These are phyloP conservation scores for Hiodon alosoides DNA, from an alignment of 2,113 vertebrate species.

Conservation along the genomic window DNA sequence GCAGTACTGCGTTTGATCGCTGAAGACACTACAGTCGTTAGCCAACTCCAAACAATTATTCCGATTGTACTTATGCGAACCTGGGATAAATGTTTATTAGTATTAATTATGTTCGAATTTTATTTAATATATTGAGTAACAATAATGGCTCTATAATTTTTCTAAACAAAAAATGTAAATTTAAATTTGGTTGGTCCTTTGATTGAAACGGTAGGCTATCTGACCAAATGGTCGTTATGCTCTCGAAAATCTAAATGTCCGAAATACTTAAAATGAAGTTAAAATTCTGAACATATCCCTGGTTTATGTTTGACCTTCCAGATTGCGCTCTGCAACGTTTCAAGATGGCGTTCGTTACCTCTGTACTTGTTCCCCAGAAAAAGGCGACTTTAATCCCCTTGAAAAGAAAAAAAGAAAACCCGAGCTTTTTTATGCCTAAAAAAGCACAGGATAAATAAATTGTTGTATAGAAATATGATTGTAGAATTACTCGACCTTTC, in stretches of 20 bases:
- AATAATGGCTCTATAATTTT: constrained; percentile 18
- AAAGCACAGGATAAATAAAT: constrained; percentile 76
- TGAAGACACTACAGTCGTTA: constrained; percentile 4
- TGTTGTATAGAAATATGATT: constrained; percentile 74
- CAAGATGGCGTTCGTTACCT: constrained; percentile 74
- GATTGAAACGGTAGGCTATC: constrained; percentile 32
- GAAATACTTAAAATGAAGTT: constrained; percentile 35
- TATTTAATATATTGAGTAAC: constrained; percentile 14
- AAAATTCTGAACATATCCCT: constrained; percentile 49
- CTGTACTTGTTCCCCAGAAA: constrained; percentile 70
- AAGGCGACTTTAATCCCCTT: constrained; percentile 73
- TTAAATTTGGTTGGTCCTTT: constrained; percentile 21
- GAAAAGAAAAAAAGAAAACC: constrained; percentile 61
- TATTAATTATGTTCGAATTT: neutral
- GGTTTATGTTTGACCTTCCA: constrained; percentile 60
- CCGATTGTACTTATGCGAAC: constrained; percentile 21
- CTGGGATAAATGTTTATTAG: constrained; percentile 18
- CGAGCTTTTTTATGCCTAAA: constrained; percentile 61
- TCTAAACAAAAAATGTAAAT: constrained; percentile 12
- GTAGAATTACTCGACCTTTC: constrained; percentile 87
- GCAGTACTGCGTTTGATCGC: constrained; percentile 16
- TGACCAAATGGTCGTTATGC: constrained; percentile 31
- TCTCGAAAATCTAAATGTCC: constrained; percentile 22
- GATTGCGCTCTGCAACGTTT: constrained; percentile 61
- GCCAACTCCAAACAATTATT: constrained; percentile 15